Conservation (phyloP, 1,140 invertebrate genomes). For the Sitobion miscanthi region DNA sequence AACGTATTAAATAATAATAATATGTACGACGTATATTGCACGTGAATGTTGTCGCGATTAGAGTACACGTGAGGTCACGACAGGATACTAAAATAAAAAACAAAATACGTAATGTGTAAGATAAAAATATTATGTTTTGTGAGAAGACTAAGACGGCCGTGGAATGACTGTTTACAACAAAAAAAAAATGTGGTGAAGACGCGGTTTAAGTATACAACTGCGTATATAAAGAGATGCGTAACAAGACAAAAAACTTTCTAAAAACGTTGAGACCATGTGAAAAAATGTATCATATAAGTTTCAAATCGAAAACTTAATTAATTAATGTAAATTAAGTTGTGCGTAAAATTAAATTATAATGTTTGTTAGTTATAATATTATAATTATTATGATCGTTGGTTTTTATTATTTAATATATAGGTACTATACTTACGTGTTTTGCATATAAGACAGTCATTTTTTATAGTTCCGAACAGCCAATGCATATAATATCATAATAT, state of each 20-base stretch:
- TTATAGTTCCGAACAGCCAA: not conserved
- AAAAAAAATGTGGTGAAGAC: not conserved
- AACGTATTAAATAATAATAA: not conserved
- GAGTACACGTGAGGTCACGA: no score
- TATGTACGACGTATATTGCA: no score
- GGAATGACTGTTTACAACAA: not conserved
- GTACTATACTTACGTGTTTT: not conserved
- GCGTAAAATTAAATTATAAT: not conserved
- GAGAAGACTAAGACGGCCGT: not conserved
- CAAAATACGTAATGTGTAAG: not conserved
- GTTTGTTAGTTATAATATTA: not conserved
- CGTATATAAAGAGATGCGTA: not conserved
- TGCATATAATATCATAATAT: not conserved
- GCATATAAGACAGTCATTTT: not conserved
- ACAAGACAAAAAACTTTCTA: conserved; percentile 6
- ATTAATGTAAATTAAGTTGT: not conserved
- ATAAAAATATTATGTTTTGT: not conserved
- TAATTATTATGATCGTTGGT: not conserved
- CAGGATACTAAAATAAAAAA: not conserved
- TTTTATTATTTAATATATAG: not conserved
- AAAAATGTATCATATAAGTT: not conserved
- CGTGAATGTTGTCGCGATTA: not conserved
- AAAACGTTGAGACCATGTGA: not conserved
- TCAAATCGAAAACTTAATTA: not conserved
- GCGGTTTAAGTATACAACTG: not conserved